These are phyloP conservation scores for Passer domesticus DNA, from an alignment of 2,113 vertebrate species.

Conservation along the genomic window DNA sequence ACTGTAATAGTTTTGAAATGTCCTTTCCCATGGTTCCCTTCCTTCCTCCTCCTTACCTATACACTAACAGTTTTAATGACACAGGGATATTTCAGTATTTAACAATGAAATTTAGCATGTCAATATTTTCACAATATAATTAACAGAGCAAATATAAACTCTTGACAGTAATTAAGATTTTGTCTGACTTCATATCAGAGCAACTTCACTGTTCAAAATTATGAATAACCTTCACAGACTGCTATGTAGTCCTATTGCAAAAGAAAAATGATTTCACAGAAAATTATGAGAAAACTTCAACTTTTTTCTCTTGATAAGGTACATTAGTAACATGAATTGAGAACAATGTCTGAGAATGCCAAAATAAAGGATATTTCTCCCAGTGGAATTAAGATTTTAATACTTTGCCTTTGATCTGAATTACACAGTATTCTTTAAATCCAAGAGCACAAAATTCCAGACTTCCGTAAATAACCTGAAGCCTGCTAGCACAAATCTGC, in stretches of 20 bases:
- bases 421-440: conserved; percentile 53
- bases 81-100: not conserved
- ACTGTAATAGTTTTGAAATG: not conserved
- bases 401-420: conserved; percentile 53
- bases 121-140: not conserved
- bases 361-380: conserved; percentile 11
- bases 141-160: not conserved
- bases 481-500: conserved; percentile 49
- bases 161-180: not conserved
- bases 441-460: conserved; percentile 52
- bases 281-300: not conserved
- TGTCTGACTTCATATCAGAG: not conserved
- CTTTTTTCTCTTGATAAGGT: not conserved
- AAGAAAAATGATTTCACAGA: not conserved
- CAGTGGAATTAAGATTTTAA: conserved; percentile 48
- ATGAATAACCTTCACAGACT: not conserved
- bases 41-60: not conserved
- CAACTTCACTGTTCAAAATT: not conserved
- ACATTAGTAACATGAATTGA: not conserved
- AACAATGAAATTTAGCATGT: not conserved
- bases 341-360: not conserved
- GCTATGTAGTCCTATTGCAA: not conserved
- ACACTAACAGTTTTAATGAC: not conserved
- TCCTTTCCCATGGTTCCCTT: not conserved
- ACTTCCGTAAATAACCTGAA: conserved; percentile 49